Evolutionary conservation across 2,113 vertebrate species (phyloP).

Genomic region (Nymphicus hollandicus): DNA sequence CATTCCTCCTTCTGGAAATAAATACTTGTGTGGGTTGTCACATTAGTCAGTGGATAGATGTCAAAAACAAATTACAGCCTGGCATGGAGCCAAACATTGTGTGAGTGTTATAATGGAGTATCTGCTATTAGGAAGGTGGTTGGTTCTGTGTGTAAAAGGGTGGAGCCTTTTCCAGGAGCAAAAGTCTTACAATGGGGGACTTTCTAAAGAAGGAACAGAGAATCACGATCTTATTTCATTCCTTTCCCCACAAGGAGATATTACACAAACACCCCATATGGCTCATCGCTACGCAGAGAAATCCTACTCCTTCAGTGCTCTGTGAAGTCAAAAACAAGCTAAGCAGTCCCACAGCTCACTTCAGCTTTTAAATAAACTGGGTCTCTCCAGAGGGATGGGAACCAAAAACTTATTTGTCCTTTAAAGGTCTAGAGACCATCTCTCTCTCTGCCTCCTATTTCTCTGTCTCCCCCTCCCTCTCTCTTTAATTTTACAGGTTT

Average conservation of each 20-base stretch:
- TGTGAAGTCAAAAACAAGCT: constrained; percentile 17
- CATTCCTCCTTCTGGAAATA: constrained; percentile 66
- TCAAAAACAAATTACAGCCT: constrained; percentile 62
- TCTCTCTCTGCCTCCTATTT: not conserved
- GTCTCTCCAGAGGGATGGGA: not conserved
- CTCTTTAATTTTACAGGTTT: not conserved
- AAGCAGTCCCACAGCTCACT: not conserved
- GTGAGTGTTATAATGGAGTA: not conserved
- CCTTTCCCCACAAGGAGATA: not conserved
- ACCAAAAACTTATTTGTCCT: not conserved
- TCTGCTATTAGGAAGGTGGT: not conserved
- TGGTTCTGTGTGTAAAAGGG: not conserved
- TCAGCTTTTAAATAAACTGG: not conserved
- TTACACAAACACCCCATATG: constrained; percentile 38
- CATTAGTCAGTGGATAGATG: constrained; percentile 59
- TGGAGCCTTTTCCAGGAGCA: not conserved
- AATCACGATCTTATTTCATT: constrained; percentile 19
- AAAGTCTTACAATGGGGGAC: not conserved
- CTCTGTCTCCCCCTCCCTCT: not conserved
- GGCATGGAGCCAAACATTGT: not conserved
- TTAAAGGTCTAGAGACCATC: not conserved
- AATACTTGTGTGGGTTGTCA: constrained; percentile 63
- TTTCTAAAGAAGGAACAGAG: constrained; percentile 32
- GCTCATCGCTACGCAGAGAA: constrained; percentile 5
- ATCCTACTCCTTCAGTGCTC: not conserved